Evolutionary conservation across 2,888 invertebrate species (phyloP).

Genomic region (Lasiommata megera): DNA sequence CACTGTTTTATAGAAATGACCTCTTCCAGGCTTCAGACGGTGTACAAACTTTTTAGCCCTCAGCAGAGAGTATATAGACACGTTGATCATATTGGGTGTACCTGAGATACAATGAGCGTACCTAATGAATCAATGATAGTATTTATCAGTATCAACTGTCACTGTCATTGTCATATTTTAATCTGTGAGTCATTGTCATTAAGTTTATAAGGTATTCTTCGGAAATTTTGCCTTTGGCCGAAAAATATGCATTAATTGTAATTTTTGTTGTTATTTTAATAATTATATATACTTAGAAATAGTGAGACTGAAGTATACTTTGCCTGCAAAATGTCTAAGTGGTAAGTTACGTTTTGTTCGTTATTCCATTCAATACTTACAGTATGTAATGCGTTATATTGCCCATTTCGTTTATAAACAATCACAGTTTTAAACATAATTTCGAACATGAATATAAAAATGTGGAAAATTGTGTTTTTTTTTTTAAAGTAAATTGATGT

Average conservation of each 20-base stretch:
- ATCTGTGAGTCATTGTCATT: neutral
- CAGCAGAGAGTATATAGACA: too few relatives aligned
- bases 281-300: constrained; percentile 1
- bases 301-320: constrained; percentile 12
- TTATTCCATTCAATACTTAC: constrained; percentile 1
- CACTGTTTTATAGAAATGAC: too few relatives aligned
- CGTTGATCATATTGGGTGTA: too few relatives aligned
- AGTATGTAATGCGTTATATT: neutral
- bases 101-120: too few relatives aligned
- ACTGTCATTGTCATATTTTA: neutral
- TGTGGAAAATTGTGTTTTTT: too few relatives aligned
- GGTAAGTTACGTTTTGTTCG: constrained; percentile 43
- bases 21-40: too few relatives aligned
- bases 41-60: too few relatives aligned
- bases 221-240: neutral
- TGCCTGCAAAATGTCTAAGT: constrained; percentile 61
- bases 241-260: constrained; percentile 9
- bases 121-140: too few relatives aligned
- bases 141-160: neutral
- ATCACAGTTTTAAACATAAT: too few relatives aligned
- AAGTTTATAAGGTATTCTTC: neutral
- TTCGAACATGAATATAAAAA: too few relatives aligned
- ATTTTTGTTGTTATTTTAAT: neutral
- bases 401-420: neutral
- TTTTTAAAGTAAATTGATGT: too few relatives aligned